Evolutionary conservation across 2,113 vertebrate species (phyloP), one percentile per base, ranked within the genome.

Genomic region (Gadus macrocephalus): DNA sequence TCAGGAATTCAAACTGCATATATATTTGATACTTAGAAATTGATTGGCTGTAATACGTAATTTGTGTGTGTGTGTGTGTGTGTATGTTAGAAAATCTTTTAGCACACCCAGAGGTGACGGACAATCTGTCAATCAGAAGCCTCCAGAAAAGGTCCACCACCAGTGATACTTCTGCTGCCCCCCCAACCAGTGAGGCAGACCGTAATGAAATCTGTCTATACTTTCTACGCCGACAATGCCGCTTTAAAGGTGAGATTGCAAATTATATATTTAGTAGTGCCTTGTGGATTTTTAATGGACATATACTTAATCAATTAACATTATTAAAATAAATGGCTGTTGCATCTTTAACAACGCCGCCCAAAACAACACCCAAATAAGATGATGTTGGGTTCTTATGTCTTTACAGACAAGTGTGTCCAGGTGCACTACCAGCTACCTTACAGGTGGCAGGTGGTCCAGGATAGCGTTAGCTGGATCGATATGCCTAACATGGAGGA

Each of bases 161-260:
- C 58, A 66, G 17, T 49, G 11, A 78, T 35, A 5, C 60, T 6
- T 8, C 31, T 0, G 27, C 68, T 16, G 3, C 69, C 8, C 77
- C 72, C 67, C 17, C 81, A 8, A 66, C 66, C 15, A 85, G 62
- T 31, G 86, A 90, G 16, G 84, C 90, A 1, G 90, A 91, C 35
- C 79, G 25, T 20, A 91, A 93, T 27, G 88, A 95, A 85, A 98
- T 99, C 82, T 99, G 97, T 82, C 91, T 98, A 12, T 94, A 86
- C 82, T 91, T 93, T 70, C 85, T 99, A 22, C 86, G 91, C 63
- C 90, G 69, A 77, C 77, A 80, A 38, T 98, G 97, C 81, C 86
- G 78, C 60, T 61, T 61, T 86, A 93, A 94, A 92, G 96, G 97
- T 98, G 83, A 62, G 15, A n/a, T 5, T 22, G 16, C 63, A 58